Evolutionary conservation across 2,113 vertebrate genomes (phyloP), one percentile per base, ranked within the genome.

Genomic region (Ochotona curzoniae): DNA sequence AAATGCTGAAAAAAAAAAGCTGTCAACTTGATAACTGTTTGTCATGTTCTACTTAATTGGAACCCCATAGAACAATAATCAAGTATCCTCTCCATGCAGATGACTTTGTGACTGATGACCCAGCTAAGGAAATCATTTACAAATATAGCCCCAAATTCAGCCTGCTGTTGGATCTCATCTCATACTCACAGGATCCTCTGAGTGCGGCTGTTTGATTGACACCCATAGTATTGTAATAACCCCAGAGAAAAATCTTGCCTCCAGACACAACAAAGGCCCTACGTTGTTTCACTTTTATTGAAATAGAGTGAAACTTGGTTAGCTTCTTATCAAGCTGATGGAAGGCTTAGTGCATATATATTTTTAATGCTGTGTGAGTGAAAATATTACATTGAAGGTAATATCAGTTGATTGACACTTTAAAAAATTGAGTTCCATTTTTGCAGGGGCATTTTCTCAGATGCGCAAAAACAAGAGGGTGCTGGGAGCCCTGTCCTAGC

Each of bases 221-320:
- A 95, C 81, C 44, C 69, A 25, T 5, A 20, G 87, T 93, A 94
- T 94, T 96, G 81, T 95, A 94, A 96, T 95, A 94, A 95, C 93
- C 96, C 89, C 71, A 83, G 95, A 96, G 96, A 90, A 97, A 96
- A 95, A 92, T 92, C 79, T 94, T 95, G 96, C 97, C 92, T 97
- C 94, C 88, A 94, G 96, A 97, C 85, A 96, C 87, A 95, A 94
- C 94, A 95, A 89, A 49, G 91, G 51, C 94, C 74, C 89, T 95
- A 96, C 97, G 96, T 63, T 95, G 93, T 96, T 91, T 95, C 89
- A 0, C 0, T 71, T 67, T 97, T 95, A 97, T 85, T 94, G 94
- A 96, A 97, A 97, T 93, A 80, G 96, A 96, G 87, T 78, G 90
- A 96, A 96, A 95, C 93, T 95, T 96, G 4, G 70, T 94, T 93